phyloP scores from a whole-genome alignment of 2,113 vertebrate species.

The Pterocles burchelli region DNA sequence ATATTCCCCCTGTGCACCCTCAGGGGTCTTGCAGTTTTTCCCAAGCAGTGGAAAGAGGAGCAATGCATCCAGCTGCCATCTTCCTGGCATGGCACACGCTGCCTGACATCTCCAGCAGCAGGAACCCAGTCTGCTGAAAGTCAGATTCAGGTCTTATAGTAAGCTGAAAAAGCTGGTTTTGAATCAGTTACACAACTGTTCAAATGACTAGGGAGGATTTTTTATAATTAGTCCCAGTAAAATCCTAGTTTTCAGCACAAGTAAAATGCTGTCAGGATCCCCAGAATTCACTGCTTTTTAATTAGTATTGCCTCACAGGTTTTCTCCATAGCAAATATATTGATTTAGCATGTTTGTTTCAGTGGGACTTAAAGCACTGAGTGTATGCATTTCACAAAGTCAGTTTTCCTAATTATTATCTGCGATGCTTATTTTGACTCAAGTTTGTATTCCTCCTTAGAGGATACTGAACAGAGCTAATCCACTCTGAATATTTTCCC shows the following conservation, averaged over 20 bases:
- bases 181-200: background rate
- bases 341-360: background rate
- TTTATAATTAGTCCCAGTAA: background rate
- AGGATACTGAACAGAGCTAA: background rate
- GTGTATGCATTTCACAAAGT: background rate
- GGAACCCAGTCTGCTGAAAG: background rate
- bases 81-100: background rate
- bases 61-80: background rate
- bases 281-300: background rate
- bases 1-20: background rate
- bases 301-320: background rate
- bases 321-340: background rate
- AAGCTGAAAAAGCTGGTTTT: background rate
- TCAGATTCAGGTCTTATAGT: background rate
- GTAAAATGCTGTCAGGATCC: background rate
- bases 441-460: background rate
- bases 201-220: background rate
- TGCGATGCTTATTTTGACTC: constrained; percentile 26
- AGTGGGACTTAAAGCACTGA: background rate
- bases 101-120: background rate
- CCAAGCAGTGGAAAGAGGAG: background rate
- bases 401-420: background rate
- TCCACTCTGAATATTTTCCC: background rate
- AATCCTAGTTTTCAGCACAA: background rate
- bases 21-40: background rate